Conservation (phyloP, 2,888 invertebrate genomes). For the Charanyca ferruginea region DNA sequence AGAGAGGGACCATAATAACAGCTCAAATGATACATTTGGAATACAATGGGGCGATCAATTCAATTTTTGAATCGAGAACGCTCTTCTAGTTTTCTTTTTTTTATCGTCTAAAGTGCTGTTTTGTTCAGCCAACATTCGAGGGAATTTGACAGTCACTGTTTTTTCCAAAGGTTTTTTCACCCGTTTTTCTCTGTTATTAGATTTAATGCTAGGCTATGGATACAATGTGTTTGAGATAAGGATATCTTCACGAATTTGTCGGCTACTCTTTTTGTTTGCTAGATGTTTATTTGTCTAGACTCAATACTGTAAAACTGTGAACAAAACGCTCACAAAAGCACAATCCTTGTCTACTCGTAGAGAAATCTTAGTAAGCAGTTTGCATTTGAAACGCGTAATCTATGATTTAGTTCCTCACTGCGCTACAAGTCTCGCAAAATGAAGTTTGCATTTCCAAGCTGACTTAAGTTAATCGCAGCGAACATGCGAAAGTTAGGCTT, state of each 20-base stretch:
- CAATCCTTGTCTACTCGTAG: constrained; percentile 38
- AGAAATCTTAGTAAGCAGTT: constrained; percentile 53
- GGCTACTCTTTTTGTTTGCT: constrained; percentile 48
- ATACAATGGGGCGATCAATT: constrained; percentile 91
- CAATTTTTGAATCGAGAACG: constrained; percentile 91
- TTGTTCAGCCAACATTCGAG: constrained; percentile 90
- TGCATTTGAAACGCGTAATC: constrained; percentile 48
- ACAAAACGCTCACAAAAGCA: constrained; percentile 36
- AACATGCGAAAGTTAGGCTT: constrained; percentile 68
- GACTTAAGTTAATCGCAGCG: constrained; percentile 59
- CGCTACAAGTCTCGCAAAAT: constrained; percentile 50
- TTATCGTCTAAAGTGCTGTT: constrained; percentile 90
- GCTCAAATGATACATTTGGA: constrained; percentile 91
- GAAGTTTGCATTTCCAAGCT: constrained; percentile 61
- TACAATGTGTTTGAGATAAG: constrained; percentile 69
- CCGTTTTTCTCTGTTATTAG: constrained; percentile 83
- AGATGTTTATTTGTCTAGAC: constrained; percentile 56
- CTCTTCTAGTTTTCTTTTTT: constrained; percentile 89
- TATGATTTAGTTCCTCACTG: constrained; percentile 57
- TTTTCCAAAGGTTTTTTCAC: constrained; percentile 86
- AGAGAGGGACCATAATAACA: constrained; percentile 90
- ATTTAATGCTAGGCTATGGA: constrained; percentile 80
- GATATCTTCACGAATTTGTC: constrained; percentile 60
- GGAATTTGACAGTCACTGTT: constrained; percentile 91
- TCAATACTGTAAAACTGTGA: constrained; percentile 18